These are phyloP conservation scores for Rhorus exstirpatorius DNA, from an alignment of 2,888 invertebrate species.

Conservation along the genomic window DNA sequence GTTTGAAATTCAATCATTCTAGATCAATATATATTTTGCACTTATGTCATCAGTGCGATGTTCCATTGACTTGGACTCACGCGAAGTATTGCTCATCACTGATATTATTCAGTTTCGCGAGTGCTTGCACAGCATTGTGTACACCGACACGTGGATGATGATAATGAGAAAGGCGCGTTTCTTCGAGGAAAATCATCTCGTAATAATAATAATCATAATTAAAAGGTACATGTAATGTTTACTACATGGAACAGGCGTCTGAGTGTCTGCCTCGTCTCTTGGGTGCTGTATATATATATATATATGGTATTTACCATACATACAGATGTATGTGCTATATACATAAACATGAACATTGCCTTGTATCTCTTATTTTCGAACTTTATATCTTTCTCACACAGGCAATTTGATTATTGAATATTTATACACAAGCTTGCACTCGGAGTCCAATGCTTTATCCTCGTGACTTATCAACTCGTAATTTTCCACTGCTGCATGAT, in stretches of 20 bases:
- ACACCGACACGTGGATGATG: constrained; percentile 8
- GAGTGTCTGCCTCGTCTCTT: constrained; percentile 54
- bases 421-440: constrained; percentile 47
- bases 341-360: constrained; percentile 18
- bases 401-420: constrained; percentile 68
- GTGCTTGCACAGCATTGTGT: neutral
- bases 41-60: neutral
- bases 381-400: constrained; percentile 34
- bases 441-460: constrained; percentile 53
- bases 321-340: neutral
- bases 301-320: neutral
- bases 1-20: neutral
- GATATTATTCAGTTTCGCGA: constrained; percentile 23
- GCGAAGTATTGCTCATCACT: constrained; percentile 6
- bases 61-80: neutral
- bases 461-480: constrained; percentile 72
- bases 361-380: constrained; percentile 59
- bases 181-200: constrained; percentile 10
- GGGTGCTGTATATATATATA: constrained; percentile 24
- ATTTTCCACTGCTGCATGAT: constrained; percentile 69
- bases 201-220: constrained; percentile 12
- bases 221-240: neutral
- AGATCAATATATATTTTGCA: neutral
- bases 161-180: constrained; percentile 30
- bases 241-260: constrained; percentile 42